These are phyloP conservation scores for Sebastolobus altivelis DNA, from an alignment of 2,797 vertebrate species.

Conservation along the genomic window DNA sequence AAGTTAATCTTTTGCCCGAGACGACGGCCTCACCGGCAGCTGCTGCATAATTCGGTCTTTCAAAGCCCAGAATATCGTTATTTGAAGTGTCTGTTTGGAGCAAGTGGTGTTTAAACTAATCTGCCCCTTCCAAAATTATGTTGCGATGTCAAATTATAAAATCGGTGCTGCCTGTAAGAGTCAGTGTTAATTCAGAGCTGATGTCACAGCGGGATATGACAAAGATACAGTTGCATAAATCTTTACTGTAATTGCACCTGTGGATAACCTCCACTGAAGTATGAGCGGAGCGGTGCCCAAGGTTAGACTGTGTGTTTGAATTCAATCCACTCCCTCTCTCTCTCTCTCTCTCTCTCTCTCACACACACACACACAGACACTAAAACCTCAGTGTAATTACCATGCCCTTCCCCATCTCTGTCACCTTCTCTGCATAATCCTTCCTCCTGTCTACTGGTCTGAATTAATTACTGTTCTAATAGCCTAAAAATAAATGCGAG, in stretches of 20 bases:
- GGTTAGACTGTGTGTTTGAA: slow-evolving; percentile 20
- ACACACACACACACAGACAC: not conserved
- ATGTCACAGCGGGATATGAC: slow-evolving; percentile 13
- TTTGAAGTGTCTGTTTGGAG: not conserved
- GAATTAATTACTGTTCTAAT: slow-evolving; percentile 43
- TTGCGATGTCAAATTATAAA: not conserved
- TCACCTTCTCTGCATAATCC: slow-evolving; percentile 43
- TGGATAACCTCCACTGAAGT: slow-evolving; percentile 26
- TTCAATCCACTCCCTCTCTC: not conserved
- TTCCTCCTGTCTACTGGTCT: slow-evolving; percentile 14
- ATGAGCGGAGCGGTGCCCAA: not conserved
- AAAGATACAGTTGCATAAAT: slow-evolving; percentile 24
- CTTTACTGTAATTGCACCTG: slow-evolving; percentile 21
- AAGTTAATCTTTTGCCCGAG: not conserved
- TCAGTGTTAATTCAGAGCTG: slow-evolving; percentile 23
- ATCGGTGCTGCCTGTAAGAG: not conserved
- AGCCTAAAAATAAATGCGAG: slow-evolving; percentile 36
- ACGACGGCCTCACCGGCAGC: not conserved
- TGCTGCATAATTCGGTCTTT: not conserved
- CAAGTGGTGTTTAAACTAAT: not conserved
- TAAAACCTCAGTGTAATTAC: slow-evolving; percentile 27
- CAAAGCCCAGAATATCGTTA: not conserved
- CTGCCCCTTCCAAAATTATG: not conserved
- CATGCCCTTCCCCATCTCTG: slow-evolving; percentile 18
- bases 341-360: not conserved